A percentile compares a stretch with the other conserved stretches of the same genome.
phyloP scores from a whole-genome alignment of 1,140 invertebrate species.

The Mesaphorura yosii region DNA sequence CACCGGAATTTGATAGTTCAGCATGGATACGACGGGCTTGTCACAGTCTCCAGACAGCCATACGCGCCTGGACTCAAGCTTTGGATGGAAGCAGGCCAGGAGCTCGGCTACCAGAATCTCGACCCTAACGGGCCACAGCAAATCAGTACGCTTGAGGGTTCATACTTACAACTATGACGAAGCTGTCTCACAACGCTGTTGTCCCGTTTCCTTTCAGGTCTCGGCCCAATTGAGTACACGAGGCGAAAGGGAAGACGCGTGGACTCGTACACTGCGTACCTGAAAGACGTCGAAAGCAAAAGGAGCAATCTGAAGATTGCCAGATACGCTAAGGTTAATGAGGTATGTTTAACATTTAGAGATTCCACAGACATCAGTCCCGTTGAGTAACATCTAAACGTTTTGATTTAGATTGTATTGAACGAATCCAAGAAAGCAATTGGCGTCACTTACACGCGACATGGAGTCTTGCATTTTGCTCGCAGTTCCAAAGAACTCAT shows the following conservation, averaged over 20 bases:
- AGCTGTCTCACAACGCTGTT: no score
- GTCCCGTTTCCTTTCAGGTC: no score
- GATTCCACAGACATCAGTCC: not conserved
- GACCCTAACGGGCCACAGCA: conserved; percentile 15
- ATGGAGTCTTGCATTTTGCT: not conserved
- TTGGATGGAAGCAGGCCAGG: conserved; percentile 11
- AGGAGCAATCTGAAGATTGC: not conserved
- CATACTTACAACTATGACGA: no score
- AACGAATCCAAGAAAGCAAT: not conserved
- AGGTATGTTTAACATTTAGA: not conserved
- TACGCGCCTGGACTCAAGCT: not conserved
- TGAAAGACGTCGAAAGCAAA: not conserved
- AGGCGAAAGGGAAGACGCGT: not conserved
- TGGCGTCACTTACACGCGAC: not conserved
- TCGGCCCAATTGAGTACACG: not conserved
- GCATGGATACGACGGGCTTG: conserved; percentile 7
- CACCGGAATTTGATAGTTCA: no score
- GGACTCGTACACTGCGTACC: not conserved
- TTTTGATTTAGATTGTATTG: not conserved
- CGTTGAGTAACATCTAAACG: not conserved
- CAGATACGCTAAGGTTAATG: not conserved
- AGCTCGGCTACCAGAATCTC: conserved; percentile 4
- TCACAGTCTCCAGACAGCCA: not conserved
- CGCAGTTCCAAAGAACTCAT: not conserved
- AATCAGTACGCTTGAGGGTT: conserved; percentile 1